phyloP scores from a whole-genome alignment of 2,797 vertebrate genomes.

The Nyctibius grandis region DNA sequence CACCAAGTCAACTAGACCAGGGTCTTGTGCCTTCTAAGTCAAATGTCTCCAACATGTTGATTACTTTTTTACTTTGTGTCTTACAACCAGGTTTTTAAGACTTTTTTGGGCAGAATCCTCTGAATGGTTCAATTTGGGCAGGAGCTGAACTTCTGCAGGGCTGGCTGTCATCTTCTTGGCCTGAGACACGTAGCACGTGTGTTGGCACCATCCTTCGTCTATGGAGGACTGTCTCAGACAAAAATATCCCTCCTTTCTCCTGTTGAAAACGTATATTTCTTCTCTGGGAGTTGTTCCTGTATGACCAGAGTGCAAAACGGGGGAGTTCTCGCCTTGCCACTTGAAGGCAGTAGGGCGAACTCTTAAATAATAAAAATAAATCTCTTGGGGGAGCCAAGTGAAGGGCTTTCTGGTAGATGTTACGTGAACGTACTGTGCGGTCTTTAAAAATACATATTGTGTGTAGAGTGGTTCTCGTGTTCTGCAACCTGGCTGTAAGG shows the following conservation, averaged over 20 bases:
- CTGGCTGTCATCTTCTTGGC: not conserved
- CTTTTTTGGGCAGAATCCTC: not conserved
- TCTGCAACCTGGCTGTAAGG: not conserved
- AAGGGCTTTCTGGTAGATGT: not conserved
- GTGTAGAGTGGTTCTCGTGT: not conserved
- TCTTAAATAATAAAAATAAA: not conserved
- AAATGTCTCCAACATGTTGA: not conserved
- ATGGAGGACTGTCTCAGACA: accelerated
- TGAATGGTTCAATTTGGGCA: accelerated
- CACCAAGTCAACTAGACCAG: too few relatives aligned
- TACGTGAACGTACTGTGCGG: accelerated
- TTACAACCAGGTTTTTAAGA: too few relatives aligned
- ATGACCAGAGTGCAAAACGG: too few relatives aligned
- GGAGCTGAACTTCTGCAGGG: too few relatives aligned
- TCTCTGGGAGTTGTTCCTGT: not conserved
- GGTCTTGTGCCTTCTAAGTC: not conserved
- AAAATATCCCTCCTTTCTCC: not conserved
- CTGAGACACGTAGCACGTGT: accelerated
- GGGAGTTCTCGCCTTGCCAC: not conserved
- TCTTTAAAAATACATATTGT: not conserved
- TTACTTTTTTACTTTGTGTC: too few relatives aligned
- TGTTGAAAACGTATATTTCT: not conserved
- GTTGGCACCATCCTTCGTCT: not conserved
- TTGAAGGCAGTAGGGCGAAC: not conserved
- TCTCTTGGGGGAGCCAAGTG: not conserved